Percentiles rank a stretch among this genome's conserved stretches.
phyloP scores from a whole-genome alignment of 92 coral and sea anemone species.

The Paragorgia papillata region DNA sequence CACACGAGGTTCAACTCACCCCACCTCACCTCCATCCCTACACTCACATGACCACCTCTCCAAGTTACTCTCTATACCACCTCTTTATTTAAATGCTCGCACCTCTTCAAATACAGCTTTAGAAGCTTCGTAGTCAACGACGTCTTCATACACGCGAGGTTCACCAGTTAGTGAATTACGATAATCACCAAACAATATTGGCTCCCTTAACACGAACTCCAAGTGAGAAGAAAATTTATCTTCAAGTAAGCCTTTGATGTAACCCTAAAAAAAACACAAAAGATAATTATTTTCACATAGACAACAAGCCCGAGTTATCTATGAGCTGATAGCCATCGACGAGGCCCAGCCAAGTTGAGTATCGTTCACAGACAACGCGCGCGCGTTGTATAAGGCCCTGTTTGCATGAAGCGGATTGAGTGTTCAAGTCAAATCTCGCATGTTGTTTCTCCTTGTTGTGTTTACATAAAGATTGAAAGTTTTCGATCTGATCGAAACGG shows the following conservation, averaged over 20 bases:
- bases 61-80: constrained; percentile 62
- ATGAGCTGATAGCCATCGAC: no score
- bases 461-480: no score
- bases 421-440: no score
- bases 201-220: constrained; percentile 86
- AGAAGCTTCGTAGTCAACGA: constrained; percentile 95
- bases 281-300: background rate
- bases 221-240: constrained; percentile 70
- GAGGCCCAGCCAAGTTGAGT: no score
- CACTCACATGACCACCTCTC: constrained; percentile 63
- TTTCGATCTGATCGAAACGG: no score
- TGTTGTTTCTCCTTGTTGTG: no score
- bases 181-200: constrained; percentile 93
- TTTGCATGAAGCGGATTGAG: no score
- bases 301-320: background rate
- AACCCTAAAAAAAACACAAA: constrained; percentile 60
- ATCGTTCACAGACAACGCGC: no score
- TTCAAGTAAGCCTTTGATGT: constrained; percentile 67
- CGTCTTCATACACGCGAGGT: constrained; percentile 91
- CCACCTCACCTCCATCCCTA: background rate
- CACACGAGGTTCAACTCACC: constrained; percentile 57
- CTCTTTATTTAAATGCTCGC: no score
- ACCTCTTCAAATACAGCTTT: constrained; percentile 99
- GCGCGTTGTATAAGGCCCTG: no score
- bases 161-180: constrained; percentile 94